These are phyloP conservation scores for Diabrotica virgifera DNA, from an alignment of 1,140 invertebrate species.

Conservation along the genomic window DNA sequence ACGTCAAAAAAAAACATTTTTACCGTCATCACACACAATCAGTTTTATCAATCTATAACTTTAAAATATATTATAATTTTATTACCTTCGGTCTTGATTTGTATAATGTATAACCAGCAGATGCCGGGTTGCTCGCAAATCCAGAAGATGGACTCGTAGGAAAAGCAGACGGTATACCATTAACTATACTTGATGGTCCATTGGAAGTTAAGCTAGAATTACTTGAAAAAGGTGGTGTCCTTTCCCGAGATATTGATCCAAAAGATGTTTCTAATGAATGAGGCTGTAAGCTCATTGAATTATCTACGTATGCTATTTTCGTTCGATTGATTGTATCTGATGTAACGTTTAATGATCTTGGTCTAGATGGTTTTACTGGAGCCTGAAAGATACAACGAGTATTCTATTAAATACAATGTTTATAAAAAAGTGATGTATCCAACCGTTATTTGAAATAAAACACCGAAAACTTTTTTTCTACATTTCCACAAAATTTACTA, in stretches of 20 bases:
- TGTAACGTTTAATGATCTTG: slow-evolving; percentile 38
- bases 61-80: no score
- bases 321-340: slow-evolving; percentile 36
- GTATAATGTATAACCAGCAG: neutral
- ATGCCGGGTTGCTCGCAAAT: no score
- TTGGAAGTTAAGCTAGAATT: slow-evolving; percentile 31
- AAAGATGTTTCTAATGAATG: slow-evolving; percentile 29
- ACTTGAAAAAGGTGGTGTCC: slow-evolving; percentile 39
- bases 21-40: no score
- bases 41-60: no score
- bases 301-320: slow-evolving; percentile 33
- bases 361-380: slow-evolving; percentile 29
- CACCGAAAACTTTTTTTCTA: no score
- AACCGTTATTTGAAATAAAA: no score
- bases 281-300: slow-evolving; percentile 26
- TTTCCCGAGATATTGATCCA: slow-evolving; percentile 37
- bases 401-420: no score
- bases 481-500: no score
- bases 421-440: no score
- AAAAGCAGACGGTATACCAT: neutral
- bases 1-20: no score
- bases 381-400: slow-evolving; percentile 12
- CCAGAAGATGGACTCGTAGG: no score
- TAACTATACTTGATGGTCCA: slow-evolving; percentile 3
- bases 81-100: slow-evolving; percentile 10